phyloP scores from a whole-genome alignment of 2,888 invertebrate species.

The Icerya purchasi region DNA sequence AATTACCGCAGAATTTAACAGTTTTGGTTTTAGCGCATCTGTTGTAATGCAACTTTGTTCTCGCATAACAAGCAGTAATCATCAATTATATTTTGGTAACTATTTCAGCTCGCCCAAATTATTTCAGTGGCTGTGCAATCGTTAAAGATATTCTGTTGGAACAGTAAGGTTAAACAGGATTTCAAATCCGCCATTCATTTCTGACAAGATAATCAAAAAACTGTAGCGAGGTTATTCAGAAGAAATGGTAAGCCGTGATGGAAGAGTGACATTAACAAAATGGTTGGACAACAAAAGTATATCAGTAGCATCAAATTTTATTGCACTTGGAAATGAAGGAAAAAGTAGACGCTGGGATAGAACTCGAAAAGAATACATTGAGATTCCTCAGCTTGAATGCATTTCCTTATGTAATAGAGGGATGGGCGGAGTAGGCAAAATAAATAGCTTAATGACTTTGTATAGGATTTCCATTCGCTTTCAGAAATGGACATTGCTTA shows the following conservation, averaged over 20 bases:
- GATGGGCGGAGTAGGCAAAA: background rate
- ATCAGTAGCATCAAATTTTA: conserved; percentile 11
- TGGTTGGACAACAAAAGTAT: conserved; percentile 14
- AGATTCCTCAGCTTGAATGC: background rate
- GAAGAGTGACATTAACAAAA: conserved; percentile 11
- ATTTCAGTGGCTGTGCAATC: conserved; percentile 6
- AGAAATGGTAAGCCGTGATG: conserved; percentile 9
- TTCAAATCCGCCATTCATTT: conserved; percentile 2
- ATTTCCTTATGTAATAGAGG: background rate
- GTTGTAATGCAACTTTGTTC: conserved; percentile 16
- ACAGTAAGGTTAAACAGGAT: conserved; percentile 12
- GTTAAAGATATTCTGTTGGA: conserved; percentile 6
- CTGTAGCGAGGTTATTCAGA: conserved; percentile 2
- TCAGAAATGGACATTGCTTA: background rate
- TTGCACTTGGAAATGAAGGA: conserved; percentile 10
- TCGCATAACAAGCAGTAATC: conserved; percentile 12
- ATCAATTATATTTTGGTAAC: conserved; percentile 13
- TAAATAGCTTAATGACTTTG: background rate
- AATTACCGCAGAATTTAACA: background rate
- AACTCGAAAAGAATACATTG: conserved; percentile 6
- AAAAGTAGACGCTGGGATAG: conserved; percentile 13
- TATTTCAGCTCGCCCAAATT: conserved; percentile 16
- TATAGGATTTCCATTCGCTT: background rate
- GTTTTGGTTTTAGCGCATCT: conserved; percentile 14
- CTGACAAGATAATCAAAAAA: conserved; percentile 11